Evolutionary conservation across 2,888 invertebrate genomes (phyloP), one percentile per base, ranked within the genome.

Genomic region (Anarsia innoxiella): DNA sequence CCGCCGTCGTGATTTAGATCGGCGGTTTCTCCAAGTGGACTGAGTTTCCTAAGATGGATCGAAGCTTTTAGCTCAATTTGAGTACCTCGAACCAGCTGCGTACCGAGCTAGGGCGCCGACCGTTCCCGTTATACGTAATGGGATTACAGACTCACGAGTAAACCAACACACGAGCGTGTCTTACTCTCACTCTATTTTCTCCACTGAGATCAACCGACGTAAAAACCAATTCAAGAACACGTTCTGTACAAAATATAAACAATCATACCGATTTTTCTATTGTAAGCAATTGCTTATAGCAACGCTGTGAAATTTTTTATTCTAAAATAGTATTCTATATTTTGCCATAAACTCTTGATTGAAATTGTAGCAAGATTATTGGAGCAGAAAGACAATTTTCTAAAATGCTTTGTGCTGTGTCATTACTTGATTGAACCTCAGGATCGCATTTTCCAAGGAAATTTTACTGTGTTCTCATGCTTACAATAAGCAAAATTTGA

Each of bases 41-140:
- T 58, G 70, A 73, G 73, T 71, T 61, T 55, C 55, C 55, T 63
- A 73, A 78, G 76, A 79, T 74, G 73, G 74, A 77, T 77, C 67
- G 75, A 73, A 65, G 77, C 78, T 79, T 79, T 80, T 78, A 79
- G 72, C 65, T 70, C 73, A 70, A 75, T 75, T 72, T 70, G 64
- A 66, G 63, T 59, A 56, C 66, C 66, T 67, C 64, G n/a, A n/a
- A n/a, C 29, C 33, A 36, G 36, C 28, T 40, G 31, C 39, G 36
- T 35, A 28, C 39, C 27, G 26, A n/a, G n/a, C n/a, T 12, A 15
- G 31, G 50, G 46, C 66, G 65, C 66, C 57, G 56, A 55, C 51
- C 49, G 46, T 11, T 26, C 35, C 35, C 26, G 14, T 15, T 33
- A 44, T 49, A 44, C 55, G 63, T 68, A 67, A 68, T 66, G 58